phyloP scores from a whole-genome alignment of 1,140 invertebrate species.

The Caenorhabditis latens region DNA sequence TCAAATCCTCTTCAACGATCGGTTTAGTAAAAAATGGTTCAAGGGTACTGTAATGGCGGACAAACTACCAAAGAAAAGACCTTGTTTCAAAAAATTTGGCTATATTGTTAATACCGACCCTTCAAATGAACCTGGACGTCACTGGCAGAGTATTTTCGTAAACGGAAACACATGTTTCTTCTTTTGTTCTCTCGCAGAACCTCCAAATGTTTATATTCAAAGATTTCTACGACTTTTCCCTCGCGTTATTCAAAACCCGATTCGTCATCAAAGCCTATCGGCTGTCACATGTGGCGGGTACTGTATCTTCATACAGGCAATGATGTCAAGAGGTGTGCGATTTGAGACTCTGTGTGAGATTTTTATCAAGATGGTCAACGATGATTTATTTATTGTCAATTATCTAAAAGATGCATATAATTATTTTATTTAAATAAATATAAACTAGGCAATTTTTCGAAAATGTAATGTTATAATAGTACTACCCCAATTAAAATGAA shows the following conservation, averaged over 20 bases:
- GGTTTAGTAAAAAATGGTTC: background rate
- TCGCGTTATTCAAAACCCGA: background rate
- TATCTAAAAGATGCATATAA: conserved; percentile 5
- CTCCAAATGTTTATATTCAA: conserved; percentile 11
- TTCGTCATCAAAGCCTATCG: background rate
- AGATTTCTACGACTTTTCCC: background rate
- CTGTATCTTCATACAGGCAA: background rate
- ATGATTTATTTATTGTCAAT: background rate
- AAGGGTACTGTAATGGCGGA: background rate
- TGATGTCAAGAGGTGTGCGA: background rate
- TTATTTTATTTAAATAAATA: background rate
- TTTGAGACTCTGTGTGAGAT: background rate
- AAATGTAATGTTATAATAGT: background rate
- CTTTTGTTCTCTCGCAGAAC: background rate
- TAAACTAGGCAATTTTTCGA: background rate
- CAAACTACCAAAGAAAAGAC: background rate
- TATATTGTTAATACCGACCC: background rate
- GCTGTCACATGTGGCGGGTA: background rate
- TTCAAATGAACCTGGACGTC: background rate
- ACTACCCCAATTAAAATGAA: background rate
- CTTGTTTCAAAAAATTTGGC: background rate
- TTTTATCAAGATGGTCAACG: background rate
- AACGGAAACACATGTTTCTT: conserved; percentile 1
- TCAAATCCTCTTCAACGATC: background rate
- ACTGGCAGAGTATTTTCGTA: background rate